A percentile compares a stretch with the other conserved stretches of the same genome.
Evolutionary conservation across 2,113 vertebrate species (phyloP).

Genomic region (Chelonoidis abingdonii): DNA sequence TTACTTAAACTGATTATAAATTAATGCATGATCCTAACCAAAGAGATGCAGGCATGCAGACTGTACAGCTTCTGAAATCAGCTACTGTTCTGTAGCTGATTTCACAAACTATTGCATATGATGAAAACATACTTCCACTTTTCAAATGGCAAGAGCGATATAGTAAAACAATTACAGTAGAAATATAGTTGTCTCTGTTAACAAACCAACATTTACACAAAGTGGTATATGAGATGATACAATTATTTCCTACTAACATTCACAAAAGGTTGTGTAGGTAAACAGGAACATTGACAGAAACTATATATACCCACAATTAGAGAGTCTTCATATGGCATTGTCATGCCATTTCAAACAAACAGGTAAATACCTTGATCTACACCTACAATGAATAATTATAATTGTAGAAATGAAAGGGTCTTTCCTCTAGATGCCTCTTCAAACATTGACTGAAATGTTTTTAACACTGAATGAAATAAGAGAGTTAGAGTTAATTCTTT

Average conservation of each 20-base stretch:
- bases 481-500: background rate
- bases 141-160: background rate
- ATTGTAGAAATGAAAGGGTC: background rate
- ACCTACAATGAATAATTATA: background rate
- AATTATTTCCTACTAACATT: background rate
- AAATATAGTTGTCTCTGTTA: background rate
- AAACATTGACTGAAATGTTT: background rate
- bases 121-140: background rate
- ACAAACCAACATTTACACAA: background rate
- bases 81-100: background rate
- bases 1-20: background rate
- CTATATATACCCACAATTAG: background rate
- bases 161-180: background rate
- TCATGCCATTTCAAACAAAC: background rate
- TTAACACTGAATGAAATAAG: background rate
- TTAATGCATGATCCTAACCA: background rate
- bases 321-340: background rate
- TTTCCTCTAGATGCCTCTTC: background rate
- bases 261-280: background rate
- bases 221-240: background rate
- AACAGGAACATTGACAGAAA: background rate
- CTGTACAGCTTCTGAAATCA: background rate
- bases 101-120: accelerated
- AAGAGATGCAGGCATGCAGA: background rate
- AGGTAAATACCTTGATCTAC: background rate